These are phyloP conservation scores for Cotesia vestalis DNA, from an alignment of 1,140 invertebrate species.

Conservation along the genomic window DNA sequence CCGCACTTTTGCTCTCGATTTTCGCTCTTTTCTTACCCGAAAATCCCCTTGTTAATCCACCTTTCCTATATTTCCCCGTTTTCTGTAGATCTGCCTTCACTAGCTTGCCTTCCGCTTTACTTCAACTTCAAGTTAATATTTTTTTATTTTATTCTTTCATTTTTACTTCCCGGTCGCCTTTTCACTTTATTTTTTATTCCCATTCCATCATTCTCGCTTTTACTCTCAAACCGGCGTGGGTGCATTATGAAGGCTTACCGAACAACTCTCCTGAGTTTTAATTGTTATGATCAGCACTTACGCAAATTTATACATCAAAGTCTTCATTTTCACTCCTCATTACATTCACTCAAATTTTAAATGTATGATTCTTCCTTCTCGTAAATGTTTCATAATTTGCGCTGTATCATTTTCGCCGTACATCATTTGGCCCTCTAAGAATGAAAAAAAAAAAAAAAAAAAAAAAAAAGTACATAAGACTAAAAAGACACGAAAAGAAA, in stretches of 20 bases:
- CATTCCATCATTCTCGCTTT: background rate
- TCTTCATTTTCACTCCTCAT: no score
- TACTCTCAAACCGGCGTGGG: background rate
- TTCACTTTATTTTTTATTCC: conserved; percentile 13
- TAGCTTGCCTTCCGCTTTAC: background rate
- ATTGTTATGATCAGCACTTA: conserved; percentile 4
- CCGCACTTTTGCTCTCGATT: conserved; percentile 35
- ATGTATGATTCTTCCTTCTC: no score
- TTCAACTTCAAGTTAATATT: conserved; percentile 17
- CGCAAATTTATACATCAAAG: no score
- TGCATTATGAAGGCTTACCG: background rate
- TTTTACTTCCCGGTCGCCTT: background rate
- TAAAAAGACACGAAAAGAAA: no score
- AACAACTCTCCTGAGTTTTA: background rate
- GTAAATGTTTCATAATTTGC: no score
- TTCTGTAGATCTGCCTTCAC: conserved; percentile 23
- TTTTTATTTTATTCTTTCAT: background rate
- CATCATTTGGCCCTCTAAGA: no score
- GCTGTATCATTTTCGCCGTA: no score
- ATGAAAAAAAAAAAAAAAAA: no score
- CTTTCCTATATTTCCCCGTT: conserved; percentile 27
- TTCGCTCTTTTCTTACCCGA: conserved; percentile 28
- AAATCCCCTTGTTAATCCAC: conserved; percentile 37
- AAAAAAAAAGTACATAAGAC: no score
- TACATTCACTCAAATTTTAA: no score